Evolutionary conservation across 1,140 invertebrate genomes (phyloP), one percentile per base, ranked within the genome.

Genomic region (Hormaphis cornu): DNA sequence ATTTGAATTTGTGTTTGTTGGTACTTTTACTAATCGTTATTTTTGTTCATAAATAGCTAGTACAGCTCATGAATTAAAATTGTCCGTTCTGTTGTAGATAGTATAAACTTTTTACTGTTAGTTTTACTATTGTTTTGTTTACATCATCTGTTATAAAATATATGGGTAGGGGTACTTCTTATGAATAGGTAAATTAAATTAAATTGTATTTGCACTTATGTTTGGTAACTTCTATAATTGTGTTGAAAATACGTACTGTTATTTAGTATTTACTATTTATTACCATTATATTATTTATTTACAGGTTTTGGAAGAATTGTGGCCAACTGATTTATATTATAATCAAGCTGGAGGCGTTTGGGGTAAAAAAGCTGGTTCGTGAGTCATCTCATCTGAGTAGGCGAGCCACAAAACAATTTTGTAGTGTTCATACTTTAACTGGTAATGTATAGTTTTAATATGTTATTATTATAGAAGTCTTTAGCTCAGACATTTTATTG

Each of bases 321-420:
- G 26, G 28, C 61, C 44, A 30, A 66, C 61, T 48, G 61, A 48
- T 3, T 30, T 50, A 35, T 7, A 66, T 66, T 66, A 50, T 66
- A 66, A 66, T 44, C 61, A 66, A 66, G 28, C 61, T 66, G 61
- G 61, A 66, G 61, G 61, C 61, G 44, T 66, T 44, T 44, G 61
- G 61, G 61, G 61, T 48, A 16, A 66, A 66, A 66, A 30, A 28
- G 7, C 44, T 66, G 14, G 44, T 66, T 66, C 61, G 61, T 50
- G 61, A 50, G 61, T 66, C 28, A 66, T 46, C 61, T 66, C 61
- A 66, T 66, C 30, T 48, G 61, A 66, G 61, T 66, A 66, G 61
- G 35, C 26, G n/a, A 66, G 26, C 44, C 61, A 50, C 44, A 10
- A 66, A 66, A 50, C 48, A 66, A 20, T 50, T 44, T 9, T 48